These are phyloP conservation scores for Drosophila sulfurigaster DNA, from an alignment of 1,140 invertebrate species.

Conservation along the genomic window DNA sequence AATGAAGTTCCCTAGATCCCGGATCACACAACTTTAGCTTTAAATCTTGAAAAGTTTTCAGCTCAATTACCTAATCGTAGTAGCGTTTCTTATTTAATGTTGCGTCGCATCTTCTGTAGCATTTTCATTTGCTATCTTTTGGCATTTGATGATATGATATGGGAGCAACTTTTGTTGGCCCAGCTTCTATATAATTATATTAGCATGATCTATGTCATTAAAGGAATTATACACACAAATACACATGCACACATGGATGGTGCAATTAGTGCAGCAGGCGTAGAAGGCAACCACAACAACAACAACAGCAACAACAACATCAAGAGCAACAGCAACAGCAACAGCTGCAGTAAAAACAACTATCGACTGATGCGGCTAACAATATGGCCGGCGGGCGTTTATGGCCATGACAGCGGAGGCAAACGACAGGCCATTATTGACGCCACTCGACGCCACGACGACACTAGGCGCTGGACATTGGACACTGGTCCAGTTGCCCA, in stretches of 20 bases:
- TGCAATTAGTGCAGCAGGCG: conserved; percentile 71
- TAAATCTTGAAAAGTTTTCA: not conserved
- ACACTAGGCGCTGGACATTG: conserved; percentile 32
- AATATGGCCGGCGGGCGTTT: conserved; percentile 80
- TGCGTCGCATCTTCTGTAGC: not conserved
- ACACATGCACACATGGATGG: conserved; percentile 47
- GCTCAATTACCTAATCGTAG: conserved; percentile 36
- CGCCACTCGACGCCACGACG: conserved; percentile 73
- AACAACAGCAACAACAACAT: not conserved
- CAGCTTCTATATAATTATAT: conserved; percentile 69
- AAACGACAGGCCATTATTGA: conserved; percentile 82
- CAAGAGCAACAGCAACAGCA: not conserved
- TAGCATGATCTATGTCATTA: conserved; percentile 82
- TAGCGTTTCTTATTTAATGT: conserved; percentile 5
- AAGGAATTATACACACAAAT: conserved; percentile 36
- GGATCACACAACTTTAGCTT: not conserved
- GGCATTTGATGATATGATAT: conserved; percentile 69
- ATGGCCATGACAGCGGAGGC: conserved; percentile 61
- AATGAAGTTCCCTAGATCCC: conserved; percentile 8
- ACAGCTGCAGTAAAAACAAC: conserved; percentile 54
- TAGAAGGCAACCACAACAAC: conserved; percentile 14
- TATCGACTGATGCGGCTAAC: conserved; percentile 71
- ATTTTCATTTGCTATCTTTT: conserved; percentile 32
- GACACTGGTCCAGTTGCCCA: conserved; percentile 17
- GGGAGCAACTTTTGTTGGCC: conserved; percentile 49